Conservation (phyloP, 2,797 vertebrate species). For the Meriones psammophilus region DNA sequence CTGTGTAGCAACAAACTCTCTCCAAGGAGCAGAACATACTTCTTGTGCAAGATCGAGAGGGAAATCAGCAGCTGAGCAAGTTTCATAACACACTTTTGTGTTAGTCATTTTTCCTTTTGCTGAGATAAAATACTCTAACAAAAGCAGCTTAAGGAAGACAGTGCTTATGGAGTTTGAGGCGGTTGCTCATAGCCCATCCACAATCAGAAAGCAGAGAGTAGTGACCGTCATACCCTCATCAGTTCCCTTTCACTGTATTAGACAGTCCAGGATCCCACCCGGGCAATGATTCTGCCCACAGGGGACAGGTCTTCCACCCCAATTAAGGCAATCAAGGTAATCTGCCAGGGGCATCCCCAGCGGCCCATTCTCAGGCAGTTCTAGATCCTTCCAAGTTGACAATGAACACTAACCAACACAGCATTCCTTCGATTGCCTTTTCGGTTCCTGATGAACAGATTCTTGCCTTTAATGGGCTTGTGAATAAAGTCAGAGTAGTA, state of each 20-base stretch:
- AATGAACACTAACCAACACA: not conserved
- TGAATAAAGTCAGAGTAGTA: not conserved
- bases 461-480: not conserved
- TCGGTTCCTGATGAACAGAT: not conserved
- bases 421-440: not conserved
- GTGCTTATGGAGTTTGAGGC: not conserved
- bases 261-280: not conserved
- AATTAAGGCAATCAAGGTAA: not conserved
- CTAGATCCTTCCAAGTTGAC: not conserved
- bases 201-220: not conserved
- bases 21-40: not conserved
- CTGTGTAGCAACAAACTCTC: not conserved
- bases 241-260: not conserved
- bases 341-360: not conserved
- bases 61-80: conserved; percentile 2
- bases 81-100: not conserved
- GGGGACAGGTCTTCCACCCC: not conserved
- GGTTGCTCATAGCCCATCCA: no score
- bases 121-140: not conserved
- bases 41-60: not conserved
- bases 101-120: not conserved
- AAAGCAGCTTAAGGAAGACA: not conserved
- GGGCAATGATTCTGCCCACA: not conserved
- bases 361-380: not conserved
- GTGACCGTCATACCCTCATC: not conserved